A percentile compares a stretch with the other conserved stretches of the same genome.
phyloP scores from a whole-genome alignment of 2,797 vertebrate species.

The Crenichthys baileyi region DNA sequence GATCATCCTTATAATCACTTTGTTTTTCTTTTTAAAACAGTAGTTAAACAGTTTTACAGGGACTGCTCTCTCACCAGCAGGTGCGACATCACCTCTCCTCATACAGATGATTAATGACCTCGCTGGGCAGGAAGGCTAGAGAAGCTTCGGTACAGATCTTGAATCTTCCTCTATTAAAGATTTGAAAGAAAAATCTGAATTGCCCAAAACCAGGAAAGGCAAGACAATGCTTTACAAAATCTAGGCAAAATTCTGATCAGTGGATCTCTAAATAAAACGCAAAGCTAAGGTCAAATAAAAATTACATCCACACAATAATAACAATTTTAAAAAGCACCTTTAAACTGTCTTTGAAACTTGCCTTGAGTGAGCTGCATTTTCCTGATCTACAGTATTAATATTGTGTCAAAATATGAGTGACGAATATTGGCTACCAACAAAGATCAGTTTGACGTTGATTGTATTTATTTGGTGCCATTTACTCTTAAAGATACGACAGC shows the following conservation, averaged over 20 bases:
- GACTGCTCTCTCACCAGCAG: background rate
- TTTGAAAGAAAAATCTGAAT: background rate
- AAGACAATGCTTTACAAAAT: background rate
- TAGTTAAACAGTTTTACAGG: background rate
- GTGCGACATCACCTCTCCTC: background rate
- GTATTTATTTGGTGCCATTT: background rate
- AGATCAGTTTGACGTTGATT: background rate
- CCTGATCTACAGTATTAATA: background rate
- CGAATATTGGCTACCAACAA: background rate
- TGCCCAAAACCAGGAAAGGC: background rate
- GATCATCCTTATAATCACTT: background rate
- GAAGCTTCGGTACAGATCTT: too few species aligned
- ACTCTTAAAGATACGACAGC: background rate
- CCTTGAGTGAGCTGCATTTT: background rate
- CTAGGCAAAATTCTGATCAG: background rate
- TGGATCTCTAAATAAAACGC: background rate
- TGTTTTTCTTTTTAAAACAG: background rate
- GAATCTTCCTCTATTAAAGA: background rate
- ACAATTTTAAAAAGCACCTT: background rate
- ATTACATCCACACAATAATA: background rate
- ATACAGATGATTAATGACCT: background rate
- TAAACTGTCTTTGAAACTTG: background rate
- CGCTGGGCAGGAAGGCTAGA: background rate
- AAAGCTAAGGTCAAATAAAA: background rate
- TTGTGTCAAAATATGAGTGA: background rate